These are phyloP conservation scores for Morpho achilles DNA, from an alignment of 2,888 invertebrate species.

Conservation along the genomic window DNA sequence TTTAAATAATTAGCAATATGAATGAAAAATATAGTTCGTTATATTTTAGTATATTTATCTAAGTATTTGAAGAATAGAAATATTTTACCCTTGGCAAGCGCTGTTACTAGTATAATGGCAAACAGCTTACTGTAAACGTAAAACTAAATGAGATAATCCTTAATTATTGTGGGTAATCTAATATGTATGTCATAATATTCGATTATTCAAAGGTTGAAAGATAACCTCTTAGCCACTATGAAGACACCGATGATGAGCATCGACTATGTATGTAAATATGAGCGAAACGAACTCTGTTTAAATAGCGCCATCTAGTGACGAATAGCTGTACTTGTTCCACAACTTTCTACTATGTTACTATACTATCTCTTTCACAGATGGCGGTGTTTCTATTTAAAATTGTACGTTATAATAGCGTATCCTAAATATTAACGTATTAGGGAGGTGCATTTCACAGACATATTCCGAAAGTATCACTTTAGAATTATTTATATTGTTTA, in stretches of 20 bases:
- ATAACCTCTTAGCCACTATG: constrained; percentile 7
- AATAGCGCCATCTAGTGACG: constrained; percentile 12
- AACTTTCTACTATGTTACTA: too few relatives aligned
- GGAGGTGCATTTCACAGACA: too few relatives aligned
- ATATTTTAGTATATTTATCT: constrained; percentile 1
- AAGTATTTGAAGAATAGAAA: constrained; percentile 15
- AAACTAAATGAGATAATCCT: constrained; percentile 33
- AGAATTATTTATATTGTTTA: too few relatives aligned
- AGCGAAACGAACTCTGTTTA: too few relatives aligned
- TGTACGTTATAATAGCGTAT: too few relatives aligned
- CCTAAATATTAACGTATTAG: too few relatives aligned
- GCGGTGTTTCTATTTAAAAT: too few relatives aligned
- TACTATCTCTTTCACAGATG: too few relatives aligned
- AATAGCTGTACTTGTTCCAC: constrained; percentile 4
- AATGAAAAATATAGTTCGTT: not conserved
- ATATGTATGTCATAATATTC: constrained; percentile 26
- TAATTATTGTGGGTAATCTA: constrained; percentile 19
- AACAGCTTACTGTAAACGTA: constrained; percentile 26
- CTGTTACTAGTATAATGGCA: constrained; percentile 36
- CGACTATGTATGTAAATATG: too few relatives aligned
- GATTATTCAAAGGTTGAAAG: constrained; percentile 20
- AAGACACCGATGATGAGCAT: constrained; percentile 8
- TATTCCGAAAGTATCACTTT: too few relatives aligned
- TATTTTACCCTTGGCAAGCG: constrained; percentile 36
- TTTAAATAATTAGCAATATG: not conserved